Percentiles rank a stretch among this genome's conserved stretches.
Conservation (phyloP, 2,888 invertebrate species). For the Rhamnusium bicolor region DNA sequence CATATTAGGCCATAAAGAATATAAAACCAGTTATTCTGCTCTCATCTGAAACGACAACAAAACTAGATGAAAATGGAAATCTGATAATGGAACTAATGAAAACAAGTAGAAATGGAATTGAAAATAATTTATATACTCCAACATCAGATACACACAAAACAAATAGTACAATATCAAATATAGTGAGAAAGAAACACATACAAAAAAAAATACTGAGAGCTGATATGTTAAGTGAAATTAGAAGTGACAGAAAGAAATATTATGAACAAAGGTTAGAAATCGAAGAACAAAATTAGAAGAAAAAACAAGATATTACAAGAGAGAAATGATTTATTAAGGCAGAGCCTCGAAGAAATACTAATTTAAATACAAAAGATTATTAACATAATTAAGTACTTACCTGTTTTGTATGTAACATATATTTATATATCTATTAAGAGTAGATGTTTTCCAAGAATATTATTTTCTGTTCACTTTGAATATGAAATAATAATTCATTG, state of each 20-base stretch:
- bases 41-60: neutral
- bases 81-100: too few relatives aligned
- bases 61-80: neutral
- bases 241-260: neutral
- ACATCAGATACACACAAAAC: neutral
- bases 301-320: neutral
- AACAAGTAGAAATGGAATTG: too few relatives aligned
- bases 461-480: too few relatives aligned
- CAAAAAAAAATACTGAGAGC: neutral
- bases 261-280: neutral
- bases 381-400: too few relatives aligned
- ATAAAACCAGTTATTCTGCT: neutral
- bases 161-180: neutral
- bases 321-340: neutral
- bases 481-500: too few relatives aligned
- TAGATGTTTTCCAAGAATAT: too few relatives aligned
- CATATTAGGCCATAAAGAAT: too few relatives aligned
- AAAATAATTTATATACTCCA: too few relatives aligned
- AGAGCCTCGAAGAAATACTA: neutral
- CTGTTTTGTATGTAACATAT: too few relatives aligned
- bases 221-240: neutral
- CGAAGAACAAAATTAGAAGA: neutral
- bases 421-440: too few relatives aligned
- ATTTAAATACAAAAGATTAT: too few relatives aligned
- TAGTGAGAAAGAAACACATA: neutral